Evolutionary conservation across 2,888 invertebrate species (phyloP).

Genomic region (Baccha elongata): DNA sequence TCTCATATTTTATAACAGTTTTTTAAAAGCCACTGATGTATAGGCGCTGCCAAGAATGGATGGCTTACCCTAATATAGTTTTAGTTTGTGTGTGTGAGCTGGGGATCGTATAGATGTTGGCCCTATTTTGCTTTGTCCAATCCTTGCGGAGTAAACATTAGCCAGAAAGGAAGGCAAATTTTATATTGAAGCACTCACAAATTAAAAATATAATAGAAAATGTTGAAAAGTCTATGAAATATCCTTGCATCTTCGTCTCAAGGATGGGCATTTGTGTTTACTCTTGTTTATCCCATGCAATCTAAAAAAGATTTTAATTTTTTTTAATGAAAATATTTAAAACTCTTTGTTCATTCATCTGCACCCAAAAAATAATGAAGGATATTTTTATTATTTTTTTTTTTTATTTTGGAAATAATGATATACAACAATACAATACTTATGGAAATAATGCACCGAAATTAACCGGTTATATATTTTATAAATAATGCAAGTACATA

Average conservation of each 20-base stretch:
- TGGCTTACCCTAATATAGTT: not conserved
- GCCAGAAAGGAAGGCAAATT: not conserved
- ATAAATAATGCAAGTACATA: too few species aligned
- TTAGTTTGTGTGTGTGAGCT: not conserved
- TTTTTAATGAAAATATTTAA: too few species aligned
- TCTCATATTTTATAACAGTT: constrained; percentile 23
- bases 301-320: too few species aligned
- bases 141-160: not conserved
- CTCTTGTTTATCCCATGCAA: too few species aligned
- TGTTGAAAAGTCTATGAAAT: not conserved
- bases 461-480: too few species aligned
- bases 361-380: too few species aligned
- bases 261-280: too few species aligned
- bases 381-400: too few species aligned
- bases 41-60: not conserved
- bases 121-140: not conserved
- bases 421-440: too few species aligned
- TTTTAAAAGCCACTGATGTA: not conserved
- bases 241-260: not conserved
- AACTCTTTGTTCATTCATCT: too few species aligned
- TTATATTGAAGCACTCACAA: not conserved
- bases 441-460: too few species aligned
- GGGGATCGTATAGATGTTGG: not conserved
- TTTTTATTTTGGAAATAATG: too few species aligned
- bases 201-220: not conserved